phyloP scores from a whole-genome alignment of 2,888 invertebrate genomes.

The Caenorhabditis uteleia region DNA sequence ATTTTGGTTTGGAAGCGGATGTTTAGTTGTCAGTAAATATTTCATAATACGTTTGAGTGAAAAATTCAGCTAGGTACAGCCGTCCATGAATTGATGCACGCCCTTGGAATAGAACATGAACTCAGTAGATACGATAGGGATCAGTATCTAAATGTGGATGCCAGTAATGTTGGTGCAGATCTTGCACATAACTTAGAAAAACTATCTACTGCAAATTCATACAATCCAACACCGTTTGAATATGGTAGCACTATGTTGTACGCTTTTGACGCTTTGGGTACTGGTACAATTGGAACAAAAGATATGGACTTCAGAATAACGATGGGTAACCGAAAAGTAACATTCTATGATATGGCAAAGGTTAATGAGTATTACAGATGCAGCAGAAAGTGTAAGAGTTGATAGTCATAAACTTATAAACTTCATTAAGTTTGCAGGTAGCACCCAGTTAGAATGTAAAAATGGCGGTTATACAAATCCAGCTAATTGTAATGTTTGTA shows the following conservation, averaged over 20 bases:
- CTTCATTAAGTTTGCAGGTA: no score
- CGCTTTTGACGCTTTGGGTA: slow-evolving; percentile 12
- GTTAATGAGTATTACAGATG: slow-evolving; percentile 63
- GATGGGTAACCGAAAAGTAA: slow-evolving; percentile 50
- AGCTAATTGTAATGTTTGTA: neutral
- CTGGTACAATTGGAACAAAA: slow-evolving; percentile 47
- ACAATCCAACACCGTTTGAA: slow-evolving; percentile 48
- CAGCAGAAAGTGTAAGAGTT: no score
- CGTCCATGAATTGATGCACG: slow-evolving; percentile 57
- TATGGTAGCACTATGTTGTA: slow-evolving; percentile 63
- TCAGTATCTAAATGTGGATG: slow-evolving; percentile 21
- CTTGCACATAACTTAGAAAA: no score
- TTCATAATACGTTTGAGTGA: no score
- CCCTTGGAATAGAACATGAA: slow-evolving; percentile 62
- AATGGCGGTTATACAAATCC: slow-evolving; percentile 4
- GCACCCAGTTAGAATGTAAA: neutral
- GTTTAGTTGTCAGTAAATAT: no score
- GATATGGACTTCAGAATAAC: slow-evolving; percentile 47
- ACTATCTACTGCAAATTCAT: neutral
- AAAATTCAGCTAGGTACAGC: slow-evolving; percentile 36
- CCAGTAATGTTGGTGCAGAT: slow-evolving; percentile 10
- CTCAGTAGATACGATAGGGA: slow-evolving; percentile 41
- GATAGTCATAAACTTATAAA: no score
- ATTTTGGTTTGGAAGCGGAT: slow-evolving; percentile 20
- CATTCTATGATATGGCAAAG: slow-evolving; percentile 59